Evolutionary conservation across 2,888 invertebrate genomes (phyloP), one percentile per base, ranked within the genome.

Genomic region (Xestia ashworthii): DNA sequence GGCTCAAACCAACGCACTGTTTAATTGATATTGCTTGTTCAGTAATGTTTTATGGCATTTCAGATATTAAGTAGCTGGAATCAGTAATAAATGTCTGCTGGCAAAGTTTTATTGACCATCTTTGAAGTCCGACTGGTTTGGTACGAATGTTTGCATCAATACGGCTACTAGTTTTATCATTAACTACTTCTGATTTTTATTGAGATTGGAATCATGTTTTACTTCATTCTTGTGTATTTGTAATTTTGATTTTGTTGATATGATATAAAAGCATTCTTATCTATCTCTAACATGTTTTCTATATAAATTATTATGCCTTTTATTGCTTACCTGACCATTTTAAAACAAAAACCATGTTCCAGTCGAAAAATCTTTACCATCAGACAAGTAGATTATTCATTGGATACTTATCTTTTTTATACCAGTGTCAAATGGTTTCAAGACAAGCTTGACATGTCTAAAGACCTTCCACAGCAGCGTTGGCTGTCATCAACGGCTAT

Each of bases 21-120:
- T 84, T 89, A 86, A 87, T 90, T 89, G 83, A 77, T 85, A 85
- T 79, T 88, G 75, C 80, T 80, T 75, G 84, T 82, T 78, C 78
- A 74, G 76, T 64, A 76, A 83, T 79, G 70, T 86, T 88, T 85
- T 86, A 89, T 82, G 75, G 79, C 74, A 79, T 83, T 83, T 83
- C 75, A 80, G 80, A 81, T 85, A 82, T 85, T 82, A 85, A 88
- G 80, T 86, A 88, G 86, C 87, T 79, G 74, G 71, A 78, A 80
- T 82, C 72, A 75, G 86, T 83, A 76, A 84, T 88, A 89, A 89
- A 88, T 80, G 87, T 88, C 80, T 78, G 60, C 41, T 84, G 78
- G 73, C 78, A 78, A 82, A 85, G 79, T 90, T 89, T 91, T 87
- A 88, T 86, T 80, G 81, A 71, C 70, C 71, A 77, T 86, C 70